Percentiles rank a stretch among this genome's conserved stretches.
Conservation (phyloP, 1,140 invertebrate genomes). For the Ruditapes philippinarum region DNA sequence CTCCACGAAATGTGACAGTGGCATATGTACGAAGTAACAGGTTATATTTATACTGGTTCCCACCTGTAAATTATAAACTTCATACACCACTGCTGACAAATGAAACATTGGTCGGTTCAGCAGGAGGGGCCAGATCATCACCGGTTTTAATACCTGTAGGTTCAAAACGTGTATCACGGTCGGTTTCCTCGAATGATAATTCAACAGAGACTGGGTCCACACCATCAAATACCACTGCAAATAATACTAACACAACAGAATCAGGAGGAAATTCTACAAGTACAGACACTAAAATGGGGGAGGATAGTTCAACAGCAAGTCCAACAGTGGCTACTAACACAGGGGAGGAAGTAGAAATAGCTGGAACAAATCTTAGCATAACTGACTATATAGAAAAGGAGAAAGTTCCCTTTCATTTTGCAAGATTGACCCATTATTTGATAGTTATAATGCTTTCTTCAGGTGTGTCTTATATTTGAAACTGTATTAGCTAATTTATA, state of each 20-base stretch:
- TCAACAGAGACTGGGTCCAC: background rate
- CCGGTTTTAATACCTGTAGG: background rate
- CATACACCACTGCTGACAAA: constrained; percentile 15
- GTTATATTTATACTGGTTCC: constrained; percentile 50
- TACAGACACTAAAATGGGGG: background rate
- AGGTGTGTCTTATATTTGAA: no score
- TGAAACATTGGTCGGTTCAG: background rate
- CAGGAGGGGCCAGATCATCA: background rate
- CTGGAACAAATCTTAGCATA: constrained; percentile 32
- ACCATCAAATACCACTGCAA: background rate
- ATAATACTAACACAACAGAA: background rate
- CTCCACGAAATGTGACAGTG: constrained; percentile 45
- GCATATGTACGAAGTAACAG: background rate
- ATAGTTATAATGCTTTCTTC: background rate
- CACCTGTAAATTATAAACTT: constrained; percentile 20
- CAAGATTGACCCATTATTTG: constrained; percentile 26
- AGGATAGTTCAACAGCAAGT: background rate
- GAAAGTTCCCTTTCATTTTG: constrained; percentile 56
- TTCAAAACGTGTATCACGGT: background rate
- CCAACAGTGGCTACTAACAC: background rate
- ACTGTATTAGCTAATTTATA: no score
- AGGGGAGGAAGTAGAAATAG: background rate
- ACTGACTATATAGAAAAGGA: constrained; percentile 20
- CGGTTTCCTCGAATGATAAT: background rate
- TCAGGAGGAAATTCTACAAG: background rate